Evolutionary conservation across 37 sponge, comb jelly and placozoan genomes (phyloP).

Genomic region (Halichondria panicea): DNA sequence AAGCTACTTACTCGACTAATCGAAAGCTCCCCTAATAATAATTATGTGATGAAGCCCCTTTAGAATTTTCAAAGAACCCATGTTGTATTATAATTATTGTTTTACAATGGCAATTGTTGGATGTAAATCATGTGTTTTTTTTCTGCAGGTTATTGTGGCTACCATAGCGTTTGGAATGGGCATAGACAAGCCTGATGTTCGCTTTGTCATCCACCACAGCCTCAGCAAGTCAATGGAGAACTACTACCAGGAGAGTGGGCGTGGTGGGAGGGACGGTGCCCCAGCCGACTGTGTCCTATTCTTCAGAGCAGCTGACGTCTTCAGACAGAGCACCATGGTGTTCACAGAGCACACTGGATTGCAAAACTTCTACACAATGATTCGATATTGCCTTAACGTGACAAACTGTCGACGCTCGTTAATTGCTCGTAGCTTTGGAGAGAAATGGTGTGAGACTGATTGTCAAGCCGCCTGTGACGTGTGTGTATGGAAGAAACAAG

Average conservation of each 20-base stretch:
- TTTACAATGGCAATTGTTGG: too few relatives aligned
- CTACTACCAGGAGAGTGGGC: conserved; percentile 98
- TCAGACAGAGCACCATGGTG: conserved; percentile 80
- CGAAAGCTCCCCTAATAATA: background rate
- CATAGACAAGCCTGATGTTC: conserved; percentile 88
- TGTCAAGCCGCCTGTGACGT: conserved; percentile 79
- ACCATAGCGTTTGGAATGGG: conserved; percentile 94
- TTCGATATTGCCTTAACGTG: conserved; percentile 72
- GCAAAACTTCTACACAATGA: conserved; percentile 72
- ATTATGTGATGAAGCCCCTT: background rate
- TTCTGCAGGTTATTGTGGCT: conserved; percentile 26
- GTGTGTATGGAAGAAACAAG: background rate
- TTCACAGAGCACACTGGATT: conserved; percentile 77
- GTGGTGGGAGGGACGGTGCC: conserved; percentile 92
- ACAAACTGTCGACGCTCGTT: conserved; percentile 71
- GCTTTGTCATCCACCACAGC: conserved; percentile 95
- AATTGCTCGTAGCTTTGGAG: conserved; percentile 82
- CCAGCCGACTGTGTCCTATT: conserved; percentile 85
- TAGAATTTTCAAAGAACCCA: background rate
- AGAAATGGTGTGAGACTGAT: conserved; percentile 61
- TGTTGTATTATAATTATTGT: too few relatives aligned
- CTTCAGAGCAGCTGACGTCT: conserved; percentile 55
- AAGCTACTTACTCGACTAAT: too few relatives aligned
- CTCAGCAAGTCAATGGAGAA: conserved; percentile 94
- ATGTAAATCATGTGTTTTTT: background rate